phyloP scores from a whole-genome alignment of 2,113 vertebrate genomes.

The Mastomys natalensis region DNA sequence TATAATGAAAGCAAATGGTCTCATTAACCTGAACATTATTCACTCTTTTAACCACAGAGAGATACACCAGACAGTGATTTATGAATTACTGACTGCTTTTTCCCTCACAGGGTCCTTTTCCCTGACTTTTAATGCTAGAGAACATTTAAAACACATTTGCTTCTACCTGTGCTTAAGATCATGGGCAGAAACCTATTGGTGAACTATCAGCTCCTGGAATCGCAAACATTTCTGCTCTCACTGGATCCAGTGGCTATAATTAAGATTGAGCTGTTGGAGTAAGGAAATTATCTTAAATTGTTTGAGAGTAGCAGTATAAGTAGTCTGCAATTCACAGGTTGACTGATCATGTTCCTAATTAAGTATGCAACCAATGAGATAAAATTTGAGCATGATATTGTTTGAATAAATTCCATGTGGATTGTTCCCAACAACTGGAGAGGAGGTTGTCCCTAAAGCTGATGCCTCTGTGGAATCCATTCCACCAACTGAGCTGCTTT shows the following conservation, averaged over 20 bases:
- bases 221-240: background rate
- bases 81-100: background rate
- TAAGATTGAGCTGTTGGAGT: background rate
- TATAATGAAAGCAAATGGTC: conserved; percentile 41
- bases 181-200: conserved; percentile 9
- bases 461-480: too few species aligned
- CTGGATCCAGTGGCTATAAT: background rate
- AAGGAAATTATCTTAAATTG: conserved; percentile 7
- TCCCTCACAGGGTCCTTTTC: background rate
- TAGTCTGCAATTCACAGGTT: conserved; percentile 20
- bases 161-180: background rate
- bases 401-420: conserved; percentile 34
- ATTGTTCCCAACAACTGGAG: background rate
- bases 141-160: conserved; percentile 2
- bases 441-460: too few species aligned
- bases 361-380: background rate
- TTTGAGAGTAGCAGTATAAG: conserved; percentile 16
- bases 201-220: conserved; percentile 23
- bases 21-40: conserved; percentile 50
- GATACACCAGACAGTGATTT: conserved; percentile 3
- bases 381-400: background rate
- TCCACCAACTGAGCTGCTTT: too few species aligned
- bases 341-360: conserved; percentile 13
- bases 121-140: background rate
- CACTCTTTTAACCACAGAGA: conserved; percentile 9